Evolutionary conservation across 2,888 invertebrate species (phyloP).

Genomic region (Ennomos quercinarius): DNA sequence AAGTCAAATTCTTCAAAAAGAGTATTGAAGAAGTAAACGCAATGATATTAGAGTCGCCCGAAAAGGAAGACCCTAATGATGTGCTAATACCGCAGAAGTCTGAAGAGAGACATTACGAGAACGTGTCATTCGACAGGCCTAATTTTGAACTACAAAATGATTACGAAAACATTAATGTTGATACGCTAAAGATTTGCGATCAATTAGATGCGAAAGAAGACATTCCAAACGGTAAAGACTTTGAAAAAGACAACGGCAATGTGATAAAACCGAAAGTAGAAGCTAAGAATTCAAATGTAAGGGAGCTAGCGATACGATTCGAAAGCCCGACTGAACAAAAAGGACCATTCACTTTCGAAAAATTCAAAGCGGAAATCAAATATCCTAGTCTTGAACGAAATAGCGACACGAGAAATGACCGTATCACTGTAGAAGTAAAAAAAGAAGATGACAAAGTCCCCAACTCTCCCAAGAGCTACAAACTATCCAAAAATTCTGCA

Average conservation of each 20-base stretch:
- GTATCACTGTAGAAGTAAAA: constrained; percentile 49
- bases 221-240: constrained; percentile 40
- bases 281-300: constrained; percentile 81
- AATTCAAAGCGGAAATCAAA: constrained; percentile 75
- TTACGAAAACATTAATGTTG: constrained; percentile 73
- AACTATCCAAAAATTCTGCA: constrained; percentile 86
- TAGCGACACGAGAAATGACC: constrained; percentile 48
- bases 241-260: constrained; percentile 71
- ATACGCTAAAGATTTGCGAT: constrained; percentile 68
- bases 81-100: constrained; percentile 29
- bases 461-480: constrained; percentile 83
- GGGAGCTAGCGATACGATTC: constrained; percentile 87
- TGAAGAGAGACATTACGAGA: constrained; percentile 63
- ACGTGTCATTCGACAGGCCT: constrained; percentile 45
- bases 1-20: constrained; percentile 90
- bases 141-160: constrained; percentile 45
- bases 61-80: constrained; percentile 53
- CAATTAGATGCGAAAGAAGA: constrained; percentile 55
- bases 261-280: constrained; percentile 49
- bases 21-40: constrained; percentile 91
- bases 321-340: constrained; percentile 87
- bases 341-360: constrained; percentile 84
- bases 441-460: constrained; percentile 47
- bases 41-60: constrained; percentile 68
- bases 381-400: constrained; percentile 68